Evolutionary conservation across 2,888 invertebrate species (phyloP), one percentile per base, ranked within the genome.

Genomic region (Tetragnatha montana): DNA sequence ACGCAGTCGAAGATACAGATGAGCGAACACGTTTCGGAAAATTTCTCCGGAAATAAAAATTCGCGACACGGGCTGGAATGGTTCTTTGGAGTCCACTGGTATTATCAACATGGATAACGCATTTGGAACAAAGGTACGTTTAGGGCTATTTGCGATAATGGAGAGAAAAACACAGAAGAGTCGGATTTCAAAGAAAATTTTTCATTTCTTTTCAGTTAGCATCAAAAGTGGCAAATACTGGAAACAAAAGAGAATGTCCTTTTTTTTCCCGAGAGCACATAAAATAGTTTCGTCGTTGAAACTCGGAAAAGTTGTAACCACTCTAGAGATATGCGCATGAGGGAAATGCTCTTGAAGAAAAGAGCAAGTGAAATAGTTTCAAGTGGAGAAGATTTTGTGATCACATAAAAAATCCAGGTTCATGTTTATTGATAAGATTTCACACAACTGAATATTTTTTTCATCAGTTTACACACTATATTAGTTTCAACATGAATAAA

Each of bases 71-170:
- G 60, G 60, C 8, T 19, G 19, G 12, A 78, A 68, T 21, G 60
- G 19, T 78, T 21, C 19, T 35, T 35, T 47, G 80, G 22, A 82
- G 74, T 83, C 82, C 68, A 71, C 47, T 78, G 50, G 51, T 60
- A 50, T 82, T 47, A 73, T 68, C 75, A 73, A 83, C 82, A 83
- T 19, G 82, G 75, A 83, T 83, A 74, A 74, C 74, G 82, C 82
- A 74, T 83, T 83, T 83, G 60, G 74, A 74, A 60, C 17, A 21
- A 50, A 10, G 10, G 60, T 22, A 35, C 74, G 47, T 83, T 83
- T 74, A 83, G 73, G 74, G 74, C 82, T 10, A 35, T 83, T 83
- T 83, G 22, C 75, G 19, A 78, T 35, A 60, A 60, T 60, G 60
- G 60, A 60, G 60, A 10, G 12, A 10, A 60, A 60, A 60, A 60